Evolutionary conservation across 2,888 invertebrate genomes (phyloP).

Genomic region (Brachypalpus laphriformis): DNA sequence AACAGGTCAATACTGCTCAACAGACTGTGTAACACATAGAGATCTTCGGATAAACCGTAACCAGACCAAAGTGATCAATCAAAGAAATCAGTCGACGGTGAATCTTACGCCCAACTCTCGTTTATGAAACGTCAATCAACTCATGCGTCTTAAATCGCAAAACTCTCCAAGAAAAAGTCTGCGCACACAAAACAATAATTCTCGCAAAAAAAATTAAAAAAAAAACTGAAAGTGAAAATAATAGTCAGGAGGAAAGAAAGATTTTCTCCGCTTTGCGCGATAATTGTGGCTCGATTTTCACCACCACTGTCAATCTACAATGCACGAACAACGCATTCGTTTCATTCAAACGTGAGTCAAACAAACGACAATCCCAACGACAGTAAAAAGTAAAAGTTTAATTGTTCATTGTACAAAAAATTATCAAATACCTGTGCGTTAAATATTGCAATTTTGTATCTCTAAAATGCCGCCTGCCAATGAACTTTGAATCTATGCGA

Average conservation of each 20-base stretch:
- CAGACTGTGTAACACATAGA: not conserved
- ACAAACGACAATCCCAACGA: not conserved
- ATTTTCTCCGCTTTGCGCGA: constrained; percentile 38
- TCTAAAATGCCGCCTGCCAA: constrained; percentile 36
- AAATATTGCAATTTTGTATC: constrained; percentile 34
- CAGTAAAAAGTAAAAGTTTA: constrained; percentile 70
- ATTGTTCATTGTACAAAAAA: constrained; percentile 51
- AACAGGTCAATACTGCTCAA: not conserved
- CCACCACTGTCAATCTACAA: constrained; percentile 32
- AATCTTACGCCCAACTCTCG: not conserved
- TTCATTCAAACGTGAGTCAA: not conserved
- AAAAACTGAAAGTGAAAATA: constrained; percentile 66
- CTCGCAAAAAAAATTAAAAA: constrained; percentile 17
- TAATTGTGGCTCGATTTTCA: constrained; percentile 44
- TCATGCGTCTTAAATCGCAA: not conserved
- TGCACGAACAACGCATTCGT: constrained; percentile 8
- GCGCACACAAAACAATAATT: not conserved
- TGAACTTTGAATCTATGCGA: constrained; percentile 43
- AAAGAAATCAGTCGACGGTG: constrained; percentile 21
- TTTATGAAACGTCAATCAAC: not conserved
- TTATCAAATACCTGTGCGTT: constrained; percentile 48
- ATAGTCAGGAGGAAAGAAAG: constrained; percentile 41
- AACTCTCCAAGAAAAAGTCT: not conserved
- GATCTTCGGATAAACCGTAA: not conserved
- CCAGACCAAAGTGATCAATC: constrained; percentile 22